Conservation (phyloP, 2,888 invertebrate species). For the Rotaria macrura region DNA sequence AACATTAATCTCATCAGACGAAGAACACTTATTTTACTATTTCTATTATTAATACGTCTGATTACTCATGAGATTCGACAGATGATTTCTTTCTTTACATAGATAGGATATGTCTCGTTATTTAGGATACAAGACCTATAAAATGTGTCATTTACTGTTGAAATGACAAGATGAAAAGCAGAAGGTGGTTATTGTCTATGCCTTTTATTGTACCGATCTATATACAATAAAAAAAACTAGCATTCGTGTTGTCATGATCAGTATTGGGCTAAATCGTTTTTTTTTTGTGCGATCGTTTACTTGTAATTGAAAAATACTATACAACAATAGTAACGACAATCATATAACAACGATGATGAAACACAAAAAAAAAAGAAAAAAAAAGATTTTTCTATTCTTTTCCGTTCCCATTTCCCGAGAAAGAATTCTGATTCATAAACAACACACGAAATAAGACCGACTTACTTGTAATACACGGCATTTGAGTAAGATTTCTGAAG, state of each 20-base stretch:
- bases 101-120: background rate
- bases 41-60: background rate
- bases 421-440: background rate
- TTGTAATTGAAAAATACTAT: background rate
- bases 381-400: background rate
- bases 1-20: background rate
- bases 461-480: background rate
- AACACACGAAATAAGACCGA: background rate
- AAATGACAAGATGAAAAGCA: conserved; percentile 37
- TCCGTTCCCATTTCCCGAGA: background rate
- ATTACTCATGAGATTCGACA: background rate
- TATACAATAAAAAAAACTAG: background rate
- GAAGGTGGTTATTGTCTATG: background rate
- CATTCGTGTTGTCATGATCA: background rate
- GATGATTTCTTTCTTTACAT: background rate
- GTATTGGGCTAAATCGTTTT: background rate
- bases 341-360: background rate
- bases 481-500: background rate
- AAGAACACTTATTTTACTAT: background rate
- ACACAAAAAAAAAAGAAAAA: background rate
- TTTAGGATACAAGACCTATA: background rate
- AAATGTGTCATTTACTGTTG: background rate
- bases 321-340: background rate
- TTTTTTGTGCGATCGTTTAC: background rate
- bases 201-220: background rate